Conservation (phyloP, 1,140 invertebrate species). For the Pinna nobilis region DNA sequence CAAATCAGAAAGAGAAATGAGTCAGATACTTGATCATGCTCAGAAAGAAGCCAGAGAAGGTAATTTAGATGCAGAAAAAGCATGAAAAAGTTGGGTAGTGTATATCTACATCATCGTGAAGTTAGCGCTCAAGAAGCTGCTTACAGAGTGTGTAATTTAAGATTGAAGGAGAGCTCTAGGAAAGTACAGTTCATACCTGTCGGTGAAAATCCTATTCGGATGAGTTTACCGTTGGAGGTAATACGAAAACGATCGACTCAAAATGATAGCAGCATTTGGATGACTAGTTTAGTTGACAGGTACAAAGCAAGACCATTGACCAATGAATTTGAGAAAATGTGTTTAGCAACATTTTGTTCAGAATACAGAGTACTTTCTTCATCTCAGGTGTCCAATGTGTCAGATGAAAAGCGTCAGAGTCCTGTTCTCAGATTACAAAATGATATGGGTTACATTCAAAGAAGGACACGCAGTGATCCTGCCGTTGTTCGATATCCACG, state of each 20-base stretch:
- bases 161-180: constrained; percentile 35
- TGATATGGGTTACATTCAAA: constrained; percentile 36
- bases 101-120: constrained; percentile 37
- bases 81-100: constrained; percentile 29
- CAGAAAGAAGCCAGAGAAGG: constrained; percentile 23
- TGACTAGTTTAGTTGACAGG: constrained; percentile 13
- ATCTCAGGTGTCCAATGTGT: constrained; percentile 8
- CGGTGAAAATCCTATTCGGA: constrained; percentile 26
- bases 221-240: constrained; percentile 19
- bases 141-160: constrained; percentile 19
- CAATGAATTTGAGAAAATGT: neutral
- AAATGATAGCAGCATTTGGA: constrained; percentile 17
- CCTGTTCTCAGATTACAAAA: constrained; percentile 23
- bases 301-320: constrained; percentile 3
- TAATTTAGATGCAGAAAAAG: constrained; percentile 18
- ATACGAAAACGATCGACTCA: neutral
- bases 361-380: constrained; percentile 18
- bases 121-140: constrained; percentile 40
- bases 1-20: constrained; percentile 35
- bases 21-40: constrained; percentile 12
- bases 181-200: constrained; percentile 35
- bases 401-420: neutral
- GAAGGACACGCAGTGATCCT: constrained; percentile 10
- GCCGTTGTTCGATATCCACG: constrained; percentile 32
- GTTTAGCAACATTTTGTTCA: constrained; percentile 35